Evolutionary conservation across 2,888 invertebrate species (phyloP).

Genomic region (Bimastos eiseni): DNA sequence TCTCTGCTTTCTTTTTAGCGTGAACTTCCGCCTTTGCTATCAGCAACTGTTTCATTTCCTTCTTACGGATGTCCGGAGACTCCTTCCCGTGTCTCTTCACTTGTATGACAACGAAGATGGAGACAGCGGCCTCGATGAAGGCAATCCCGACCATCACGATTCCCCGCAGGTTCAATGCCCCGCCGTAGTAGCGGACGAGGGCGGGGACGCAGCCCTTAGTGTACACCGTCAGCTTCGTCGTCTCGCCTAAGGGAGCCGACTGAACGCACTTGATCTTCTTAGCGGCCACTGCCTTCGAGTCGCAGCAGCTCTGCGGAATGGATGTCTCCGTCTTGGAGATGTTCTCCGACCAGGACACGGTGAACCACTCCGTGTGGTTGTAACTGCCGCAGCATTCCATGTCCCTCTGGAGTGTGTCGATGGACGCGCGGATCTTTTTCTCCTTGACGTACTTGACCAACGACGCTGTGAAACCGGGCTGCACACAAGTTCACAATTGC

Average conservation of each 20-base stretch:
- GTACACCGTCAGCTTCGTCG: not conserved
- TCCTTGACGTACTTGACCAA: not conserved
- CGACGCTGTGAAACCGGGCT: conserved; percentile 15
- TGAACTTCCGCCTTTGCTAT: too few species aligned
- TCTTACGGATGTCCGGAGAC: not conserved
- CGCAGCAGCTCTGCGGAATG: conserved; percentile 18
- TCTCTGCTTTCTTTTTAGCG: too few species aligned
- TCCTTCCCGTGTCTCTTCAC: not conserved
- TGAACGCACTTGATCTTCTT: not conserved
- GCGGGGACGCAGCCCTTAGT: not conserved
- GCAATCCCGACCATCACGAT: conserved; percentile 8
- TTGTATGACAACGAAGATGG: not conserved
- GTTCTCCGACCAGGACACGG: not conserved
- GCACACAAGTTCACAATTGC: not conserved
- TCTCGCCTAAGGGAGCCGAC: not conserved
- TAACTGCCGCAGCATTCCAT: not conserved
- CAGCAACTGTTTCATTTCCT: too few species aligned
- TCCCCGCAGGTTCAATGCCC: not conserved
- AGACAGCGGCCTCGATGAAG: not conserved
- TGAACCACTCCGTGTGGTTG: conserved; percentile 20
- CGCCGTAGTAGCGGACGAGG: not conserved
- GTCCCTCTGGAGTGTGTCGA: not conserved
- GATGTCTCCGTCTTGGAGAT: not conserved
- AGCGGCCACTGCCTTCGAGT: not conserved
- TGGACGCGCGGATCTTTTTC: not conserved